Evolutionary conservation across 2,888 invertebrate genomes (phyloP).

Genomic region (Cosmia trapezina): DNA sequence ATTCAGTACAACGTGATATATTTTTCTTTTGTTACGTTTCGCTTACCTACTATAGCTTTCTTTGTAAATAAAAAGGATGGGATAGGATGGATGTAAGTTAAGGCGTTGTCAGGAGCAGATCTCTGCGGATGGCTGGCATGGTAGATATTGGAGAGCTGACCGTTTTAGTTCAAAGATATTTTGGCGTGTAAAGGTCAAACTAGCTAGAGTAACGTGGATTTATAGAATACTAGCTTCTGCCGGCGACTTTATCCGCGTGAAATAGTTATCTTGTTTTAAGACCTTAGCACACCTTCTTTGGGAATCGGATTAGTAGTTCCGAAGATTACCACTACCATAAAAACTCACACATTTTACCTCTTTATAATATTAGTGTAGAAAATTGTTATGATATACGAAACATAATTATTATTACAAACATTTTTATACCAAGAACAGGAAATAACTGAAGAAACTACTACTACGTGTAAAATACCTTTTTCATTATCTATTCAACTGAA

Average conservation of each 20-base stretch:
- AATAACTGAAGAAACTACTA: too few species aligned
- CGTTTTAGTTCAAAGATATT: conserved; percentile 17
- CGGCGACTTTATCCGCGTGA: not conserved
- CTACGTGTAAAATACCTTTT: not conserved
- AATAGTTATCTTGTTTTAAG: too few species aligned
- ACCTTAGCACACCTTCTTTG: too few species aligned
- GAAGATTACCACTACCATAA: too few species aligned
- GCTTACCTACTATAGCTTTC: conserved; percentile 15
- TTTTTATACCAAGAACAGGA: not conserved
- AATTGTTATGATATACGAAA: not conserved
- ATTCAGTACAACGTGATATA: conserved; percentile 19
- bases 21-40: conserved; percentile 23
- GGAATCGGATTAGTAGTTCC: too few species aligned
- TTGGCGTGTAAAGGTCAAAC: not conserved
- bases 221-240: not conserved
- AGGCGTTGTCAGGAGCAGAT: conserved; percentile 11
- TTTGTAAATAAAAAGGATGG: conserved; percentile 22
- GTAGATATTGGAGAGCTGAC: not conserved
- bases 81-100: conserved; percentile 6
- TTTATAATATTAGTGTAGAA: not conserved
- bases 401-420: not conserved
- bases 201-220: not conserved
- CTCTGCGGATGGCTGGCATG: not conserved
- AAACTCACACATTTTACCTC: too few species aligned
- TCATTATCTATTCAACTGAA: too few species aligned